Conservation (phyloP, 2,888 invertebrate species). For the Melikaiella ostensackeni region DNA sequence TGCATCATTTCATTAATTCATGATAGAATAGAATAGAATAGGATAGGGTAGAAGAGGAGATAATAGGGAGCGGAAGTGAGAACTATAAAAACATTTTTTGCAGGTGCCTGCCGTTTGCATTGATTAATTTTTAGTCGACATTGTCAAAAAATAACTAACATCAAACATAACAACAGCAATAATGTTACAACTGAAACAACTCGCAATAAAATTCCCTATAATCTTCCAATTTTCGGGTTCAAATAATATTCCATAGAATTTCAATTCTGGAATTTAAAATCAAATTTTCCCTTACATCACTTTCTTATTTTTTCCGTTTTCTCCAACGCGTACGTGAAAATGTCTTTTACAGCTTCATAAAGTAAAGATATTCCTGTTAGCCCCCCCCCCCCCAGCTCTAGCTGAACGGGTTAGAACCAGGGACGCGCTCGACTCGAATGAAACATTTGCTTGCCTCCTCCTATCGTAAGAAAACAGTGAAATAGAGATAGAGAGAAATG, state of each 20-base stretch:
- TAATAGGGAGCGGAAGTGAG: no score
- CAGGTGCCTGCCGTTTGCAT: no score
- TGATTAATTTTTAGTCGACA: no score
- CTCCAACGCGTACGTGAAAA: neutral
- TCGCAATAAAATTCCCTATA: no score
- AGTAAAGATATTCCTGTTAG: neutral
- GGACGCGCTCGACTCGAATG: neutral
- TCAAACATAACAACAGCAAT: no score
- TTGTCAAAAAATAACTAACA: no score
- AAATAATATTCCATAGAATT: neutral
- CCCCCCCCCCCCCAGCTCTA: neutral
- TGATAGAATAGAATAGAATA: no score
- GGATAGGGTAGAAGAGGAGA: no score
- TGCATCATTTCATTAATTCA: no score
- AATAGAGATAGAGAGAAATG: neutral
- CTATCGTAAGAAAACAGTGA: constrained; percentile 12
- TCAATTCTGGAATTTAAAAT: no score
- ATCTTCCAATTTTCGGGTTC: neutral
- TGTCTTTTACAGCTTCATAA: neutral
- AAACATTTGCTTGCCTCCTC: constrained; percentile 12
- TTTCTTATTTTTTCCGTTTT: neutral
- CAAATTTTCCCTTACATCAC: neutral
- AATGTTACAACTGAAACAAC: no score
- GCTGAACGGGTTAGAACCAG: neutral
- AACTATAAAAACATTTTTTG: no score